phyloP scores from a whole-genome alignment of 2,113 vertebrate species.

The Burhinus oedicnemus region DNA sequence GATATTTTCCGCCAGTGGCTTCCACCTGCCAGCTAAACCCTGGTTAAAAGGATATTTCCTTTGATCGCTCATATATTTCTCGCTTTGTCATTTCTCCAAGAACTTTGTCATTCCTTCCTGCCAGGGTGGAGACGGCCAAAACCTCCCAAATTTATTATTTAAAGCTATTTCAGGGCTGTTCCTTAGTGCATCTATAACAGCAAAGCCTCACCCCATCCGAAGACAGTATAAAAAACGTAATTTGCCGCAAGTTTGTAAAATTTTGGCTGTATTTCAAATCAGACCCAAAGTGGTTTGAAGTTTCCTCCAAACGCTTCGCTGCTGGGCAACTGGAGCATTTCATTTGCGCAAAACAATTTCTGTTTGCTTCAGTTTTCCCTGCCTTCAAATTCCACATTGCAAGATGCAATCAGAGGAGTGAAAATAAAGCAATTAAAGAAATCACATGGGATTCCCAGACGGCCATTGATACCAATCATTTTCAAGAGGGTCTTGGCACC shows the following conservation, averaged over 20 bases:
- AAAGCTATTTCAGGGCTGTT: not conserved
- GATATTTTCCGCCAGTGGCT: not conserved
- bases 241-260: not conserved
- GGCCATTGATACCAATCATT: not conserved
- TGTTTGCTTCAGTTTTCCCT: not conserved
- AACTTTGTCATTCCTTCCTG: not conserved
- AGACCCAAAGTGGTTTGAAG: not conserved
- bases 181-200: not conserved
- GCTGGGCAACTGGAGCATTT: not conserved
- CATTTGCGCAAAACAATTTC: not conserved
- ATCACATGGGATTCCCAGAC: not conserved
- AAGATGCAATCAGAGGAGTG: slow-evolving; percentile 6
- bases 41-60: not conserved
- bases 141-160: not conserved
- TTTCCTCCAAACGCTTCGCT: not conserved
- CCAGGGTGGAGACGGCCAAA: not conserved
- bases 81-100: not conserved
- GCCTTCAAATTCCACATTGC: not conserved
- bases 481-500: slow-evolving; percentile 47
- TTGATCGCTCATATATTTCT: fast-evolving
- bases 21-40: not conserved
- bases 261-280: not conserved
- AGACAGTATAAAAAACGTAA: not conserved
- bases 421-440: slow-evolving; percentile 56
- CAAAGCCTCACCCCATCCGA: not conserved